These are phyloP conservation scores for Stenodera caucasica DNA, from an alignment of 2,888 invertebrate genomes.

Conservation along the genomic window DNA sequence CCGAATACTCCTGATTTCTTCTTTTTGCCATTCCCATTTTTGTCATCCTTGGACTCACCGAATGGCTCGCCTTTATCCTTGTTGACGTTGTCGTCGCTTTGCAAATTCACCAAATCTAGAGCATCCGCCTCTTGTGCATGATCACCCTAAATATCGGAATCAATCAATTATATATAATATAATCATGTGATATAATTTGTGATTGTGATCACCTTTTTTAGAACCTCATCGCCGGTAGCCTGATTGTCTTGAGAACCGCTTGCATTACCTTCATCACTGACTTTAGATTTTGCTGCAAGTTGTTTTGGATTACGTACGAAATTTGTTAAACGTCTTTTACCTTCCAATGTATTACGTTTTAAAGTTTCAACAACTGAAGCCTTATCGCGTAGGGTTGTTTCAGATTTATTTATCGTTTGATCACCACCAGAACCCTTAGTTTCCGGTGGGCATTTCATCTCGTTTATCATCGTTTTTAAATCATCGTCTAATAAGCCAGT, in stretches of 20 bases:
- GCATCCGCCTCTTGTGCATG: conserved; percentile 21
- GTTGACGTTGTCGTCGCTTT: conserved; percentile 20
- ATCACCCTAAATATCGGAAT: conserved; percentile 8
- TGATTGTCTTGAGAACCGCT: conserved; percentile 37
- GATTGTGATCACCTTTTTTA: conserved; percentile 42
- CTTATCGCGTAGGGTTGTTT: conserved; percentile 29
- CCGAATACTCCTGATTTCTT: conserved; percentile 44
- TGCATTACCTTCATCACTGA: conserved; percentile 42
- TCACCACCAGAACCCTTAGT: conserved; percentile 34
- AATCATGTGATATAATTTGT: conserved; percentile 29
- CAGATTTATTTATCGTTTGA: conserved; percentile 33
- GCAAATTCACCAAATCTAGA: conserved; percentile 33
- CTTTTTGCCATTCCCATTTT: conserved; percentile 27
- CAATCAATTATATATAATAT: conserved; percentile 11
- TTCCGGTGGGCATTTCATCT: conserved; percentile 32
- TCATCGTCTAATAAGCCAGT: conserved; percentile 27
- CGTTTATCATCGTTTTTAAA: conserved; percentile 31
- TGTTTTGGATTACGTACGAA: conserved; percentile 53
- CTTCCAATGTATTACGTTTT: conserved; percentile 49
- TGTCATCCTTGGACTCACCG: conserved; percentile 31
- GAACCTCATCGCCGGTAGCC: conserved; percentile 36
- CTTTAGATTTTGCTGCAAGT: conserved; percentile 40
- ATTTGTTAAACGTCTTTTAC: conserved; percentile 55
- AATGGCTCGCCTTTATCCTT: conserved; percentile 17
- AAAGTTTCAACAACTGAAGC: conserved; percentile 14